Evolutionary conservation across 1,140 invertebrate species (phyloP).

Genomic region (Caerostris extrusa): DNA sequence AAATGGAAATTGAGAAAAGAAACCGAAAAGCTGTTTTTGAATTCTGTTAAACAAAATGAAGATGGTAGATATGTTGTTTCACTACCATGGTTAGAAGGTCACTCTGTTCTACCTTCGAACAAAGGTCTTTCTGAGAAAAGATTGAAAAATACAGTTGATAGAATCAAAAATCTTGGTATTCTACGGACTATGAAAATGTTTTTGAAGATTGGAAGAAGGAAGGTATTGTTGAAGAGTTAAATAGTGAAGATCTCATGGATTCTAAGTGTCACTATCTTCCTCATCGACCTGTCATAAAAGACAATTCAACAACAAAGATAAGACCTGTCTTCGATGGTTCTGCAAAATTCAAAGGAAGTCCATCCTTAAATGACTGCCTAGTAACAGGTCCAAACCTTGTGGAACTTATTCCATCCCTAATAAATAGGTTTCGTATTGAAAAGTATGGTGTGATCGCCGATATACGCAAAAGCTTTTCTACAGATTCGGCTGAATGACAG

Average conservation of each 20-base stretch:
- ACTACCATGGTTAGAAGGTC: too few relatives aligned
- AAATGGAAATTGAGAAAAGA: too few relatives aligned
- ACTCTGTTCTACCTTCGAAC: not conserved
- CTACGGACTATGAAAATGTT: not conserved
- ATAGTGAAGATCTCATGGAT: too few relatives aligned
- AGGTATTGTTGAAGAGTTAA: not conserved
- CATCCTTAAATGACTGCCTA: slow-evolving; percentile 72
- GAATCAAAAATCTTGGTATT: not conserved
- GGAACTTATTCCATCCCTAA: too few relatives aligned
- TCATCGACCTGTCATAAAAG: not conserved
- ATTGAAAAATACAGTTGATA: not conserved
- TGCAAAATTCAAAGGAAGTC: slow-evolving; percentile 58
- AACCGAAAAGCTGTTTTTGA: too few relatives aligned
- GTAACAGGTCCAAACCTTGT: not conserved
- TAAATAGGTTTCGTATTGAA: too few relatives aligned
- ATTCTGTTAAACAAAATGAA: too few relatives aligned
- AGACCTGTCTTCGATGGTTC: slow-evolving; percentile 79
- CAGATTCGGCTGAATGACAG: not conserved
- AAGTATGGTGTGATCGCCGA: not conserved
- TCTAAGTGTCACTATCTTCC: slow-evolving; percentile 12
- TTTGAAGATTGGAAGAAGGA: not conserved
- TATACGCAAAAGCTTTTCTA: not conserved
- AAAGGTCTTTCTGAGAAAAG: not conserved
- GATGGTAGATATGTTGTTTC: too few relatives aligned
- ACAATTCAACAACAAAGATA: slow-evolving; percentile 77